Percentiles rank a stretch among this genome's conserved stretches.
These are phyloP conservation scores for Phoeniculus purpureus DNA, from an alignment of 2,797 vertebrate genomes.

Conservation along the genomic window DNA sequence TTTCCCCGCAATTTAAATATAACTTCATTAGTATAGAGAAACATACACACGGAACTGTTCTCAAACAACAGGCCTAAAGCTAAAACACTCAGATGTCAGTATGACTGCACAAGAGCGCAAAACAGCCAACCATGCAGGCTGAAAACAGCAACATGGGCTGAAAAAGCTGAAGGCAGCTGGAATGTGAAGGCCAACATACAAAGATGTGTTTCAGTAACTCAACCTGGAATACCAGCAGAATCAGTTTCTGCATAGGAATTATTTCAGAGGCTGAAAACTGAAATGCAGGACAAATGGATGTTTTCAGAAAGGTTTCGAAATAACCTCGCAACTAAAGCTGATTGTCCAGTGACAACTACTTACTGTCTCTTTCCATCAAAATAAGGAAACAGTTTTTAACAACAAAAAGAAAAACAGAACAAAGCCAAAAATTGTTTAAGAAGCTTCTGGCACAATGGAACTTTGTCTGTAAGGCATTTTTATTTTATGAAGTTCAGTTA, in stretches of 20 bases:
- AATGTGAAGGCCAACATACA: neutral
- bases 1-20: neutral
- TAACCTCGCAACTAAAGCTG: neutral
- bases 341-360: neutral
- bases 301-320: neutral
- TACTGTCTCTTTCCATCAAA: neutral
- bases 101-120: neutral
- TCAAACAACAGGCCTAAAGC: neutral
- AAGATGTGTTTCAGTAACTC: neutral
- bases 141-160: neutral
- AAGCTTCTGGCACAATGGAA: neutral
- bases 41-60: neutral
- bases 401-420: accelerated
- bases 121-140: neutral
- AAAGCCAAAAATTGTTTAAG: neutral
- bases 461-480: neutral
- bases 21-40: neutral
- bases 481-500: neutral
- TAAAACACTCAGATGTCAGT: neutral
- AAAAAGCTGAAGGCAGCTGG: neutral
- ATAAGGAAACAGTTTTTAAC: neutral
- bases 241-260: neutral
- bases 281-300: neutral
- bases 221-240: neutral
- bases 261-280: neutral